A percentile compares a stretch with the other conserved stretches of the same genome.
These are phyloP conservation scores for Chromobotia macracanthus DNA, from an alignment of 2,797 vertebrate species.

Conservation along the genomic window DNA sequence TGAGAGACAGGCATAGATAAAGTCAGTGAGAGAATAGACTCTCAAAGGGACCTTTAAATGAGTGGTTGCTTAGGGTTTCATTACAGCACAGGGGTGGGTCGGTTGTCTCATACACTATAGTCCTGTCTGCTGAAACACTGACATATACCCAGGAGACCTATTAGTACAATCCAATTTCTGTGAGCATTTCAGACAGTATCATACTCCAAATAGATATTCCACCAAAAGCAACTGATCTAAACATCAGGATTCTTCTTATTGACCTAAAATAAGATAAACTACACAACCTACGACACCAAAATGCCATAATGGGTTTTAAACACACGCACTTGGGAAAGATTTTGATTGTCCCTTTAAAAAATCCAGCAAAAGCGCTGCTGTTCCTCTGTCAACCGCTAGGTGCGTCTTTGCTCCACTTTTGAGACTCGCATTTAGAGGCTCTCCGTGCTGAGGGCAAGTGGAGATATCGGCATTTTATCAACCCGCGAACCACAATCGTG, in stretches of 20 bases:
- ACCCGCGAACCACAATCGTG: conserved; percentile 82
- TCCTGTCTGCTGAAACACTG: conserved; percentile 37
- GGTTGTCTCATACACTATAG: conserved; percentile 31
- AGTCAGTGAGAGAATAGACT: background rate
- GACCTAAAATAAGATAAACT: background rate
- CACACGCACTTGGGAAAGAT: conserved; percentile 40
- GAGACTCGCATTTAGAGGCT: conserved; percentile 73
- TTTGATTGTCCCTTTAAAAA: conserved; percentile 71
- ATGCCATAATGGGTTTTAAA: conserved; percentile 6
- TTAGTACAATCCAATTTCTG: conserved; percentile 26
- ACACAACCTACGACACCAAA: background rate
- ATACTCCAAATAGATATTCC: conserved; percentile 8
- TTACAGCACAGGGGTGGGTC: conserved; percentile 31
- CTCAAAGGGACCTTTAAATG: conserved; percentile 21
- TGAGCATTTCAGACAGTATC: background rate
- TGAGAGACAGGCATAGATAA: background rate
- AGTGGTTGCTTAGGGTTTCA: conserved; percentile 32
- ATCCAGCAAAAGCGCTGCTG: conserved; percentile 62
- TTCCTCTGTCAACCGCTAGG: conserved; percentile 81
- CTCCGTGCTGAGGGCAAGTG: conserved; percentile 75
- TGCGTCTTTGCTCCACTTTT: conserved; percentile 91
- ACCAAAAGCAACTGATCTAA: background rate
- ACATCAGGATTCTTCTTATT: background rate
- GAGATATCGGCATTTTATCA: conserved; percentile 81
- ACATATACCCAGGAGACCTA: conserved; percentile 17